These are phyloP conservation scores for Ceyx cyanopectus DNA, from an alignment of 2,113 vertebrate genomes.

Conservation along the genomic window DNA sequence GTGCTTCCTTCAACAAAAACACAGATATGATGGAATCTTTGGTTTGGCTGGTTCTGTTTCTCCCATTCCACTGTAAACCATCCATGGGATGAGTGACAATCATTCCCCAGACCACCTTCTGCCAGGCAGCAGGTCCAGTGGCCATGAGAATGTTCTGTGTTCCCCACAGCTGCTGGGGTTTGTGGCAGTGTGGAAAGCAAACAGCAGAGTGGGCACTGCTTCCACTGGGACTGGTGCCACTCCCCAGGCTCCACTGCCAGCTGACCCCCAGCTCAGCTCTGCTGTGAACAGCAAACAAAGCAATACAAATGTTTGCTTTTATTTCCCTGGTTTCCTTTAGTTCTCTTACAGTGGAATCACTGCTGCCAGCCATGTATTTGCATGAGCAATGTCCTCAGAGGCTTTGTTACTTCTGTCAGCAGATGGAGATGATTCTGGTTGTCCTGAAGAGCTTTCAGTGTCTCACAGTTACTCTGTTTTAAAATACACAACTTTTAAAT, in stretches of 20 bases:
- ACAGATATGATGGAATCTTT: background rate
- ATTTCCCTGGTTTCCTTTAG: background rate
- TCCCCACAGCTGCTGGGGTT: background rate
- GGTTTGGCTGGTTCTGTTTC: background rate
- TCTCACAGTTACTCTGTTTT: background rate
- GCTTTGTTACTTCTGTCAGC: background rate
- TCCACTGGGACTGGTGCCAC: background rate
- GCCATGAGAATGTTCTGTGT: background rate
- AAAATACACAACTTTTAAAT: background rate
- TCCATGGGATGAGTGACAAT: background rate
- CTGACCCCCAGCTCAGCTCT: background rate
- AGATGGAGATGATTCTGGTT: background rate
- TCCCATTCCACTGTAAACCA: background rate
- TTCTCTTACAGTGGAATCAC: background rate
- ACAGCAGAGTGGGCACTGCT: accelerated
- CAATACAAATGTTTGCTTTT: background rate
- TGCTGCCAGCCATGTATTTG: background rate
- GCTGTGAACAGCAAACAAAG: background rate
- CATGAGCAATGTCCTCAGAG: background rate
- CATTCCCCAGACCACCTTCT: background rate
- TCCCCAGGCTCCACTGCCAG: background rate
- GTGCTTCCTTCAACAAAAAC: background rate
- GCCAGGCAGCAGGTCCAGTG: accelerated
- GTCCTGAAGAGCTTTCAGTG: background rate
- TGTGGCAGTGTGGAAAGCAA: background rate